These are phyloP conservation scores for Sphenopsis melanotis DNA, from an alignment of 2,797 vertebrate genomes.

Conservation along the genomic window DNA sequence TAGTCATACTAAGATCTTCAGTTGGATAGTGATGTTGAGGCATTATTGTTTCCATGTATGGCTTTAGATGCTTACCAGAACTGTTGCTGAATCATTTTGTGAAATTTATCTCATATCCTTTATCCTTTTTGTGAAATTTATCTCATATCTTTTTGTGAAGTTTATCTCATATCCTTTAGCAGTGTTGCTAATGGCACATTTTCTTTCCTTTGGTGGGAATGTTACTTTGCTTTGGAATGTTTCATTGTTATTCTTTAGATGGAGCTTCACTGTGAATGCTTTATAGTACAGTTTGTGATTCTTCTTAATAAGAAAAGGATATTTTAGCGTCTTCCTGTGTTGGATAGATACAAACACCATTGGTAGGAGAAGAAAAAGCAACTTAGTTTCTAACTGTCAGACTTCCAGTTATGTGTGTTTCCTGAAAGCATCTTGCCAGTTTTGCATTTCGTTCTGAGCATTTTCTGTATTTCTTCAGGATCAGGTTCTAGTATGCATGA, in stretches of 20 bases:
- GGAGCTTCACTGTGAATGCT: neutral
- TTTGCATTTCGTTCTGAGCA: neutral
- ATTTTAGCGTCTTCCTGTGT: neutral
- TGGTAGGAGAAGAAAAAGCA: neutral
- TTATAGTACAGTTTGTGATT: neutral
- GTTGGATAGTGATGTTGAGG: neutral
- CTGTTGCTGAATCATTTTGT: neutral
- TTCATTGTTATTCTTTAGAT: neutral
- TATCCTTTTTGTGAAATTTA: neutral
- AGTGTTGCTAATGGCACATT: neutral
- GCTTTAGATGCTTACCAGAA: neutral
- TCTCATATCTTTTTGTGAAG: rapidly evolving
- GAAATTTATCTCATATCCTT: neutral
- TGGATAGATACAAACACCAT: neutral
- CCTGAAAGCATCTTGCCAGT: neutral
- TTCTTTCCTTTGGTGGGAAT: neutral
- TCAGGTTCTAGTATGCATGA: neutral
- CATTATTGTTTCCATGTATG: neutral
- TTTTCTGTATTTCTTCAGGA: neutral
- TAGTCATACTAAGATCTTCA: neutral
- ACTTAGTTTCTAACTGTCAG: neutral
- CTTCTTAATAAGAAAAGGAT: neutral
- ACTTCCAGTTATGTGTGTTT: neutral
- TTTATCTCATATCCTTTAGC: neutral
- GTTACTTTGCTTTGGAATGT: neutral